A percentile compares a stretch with the other conserved stretches of the same genome.
Conservation (phyloP, 92 coral and sea anemone genomes). For the Heliopora coerulea region DNA sequence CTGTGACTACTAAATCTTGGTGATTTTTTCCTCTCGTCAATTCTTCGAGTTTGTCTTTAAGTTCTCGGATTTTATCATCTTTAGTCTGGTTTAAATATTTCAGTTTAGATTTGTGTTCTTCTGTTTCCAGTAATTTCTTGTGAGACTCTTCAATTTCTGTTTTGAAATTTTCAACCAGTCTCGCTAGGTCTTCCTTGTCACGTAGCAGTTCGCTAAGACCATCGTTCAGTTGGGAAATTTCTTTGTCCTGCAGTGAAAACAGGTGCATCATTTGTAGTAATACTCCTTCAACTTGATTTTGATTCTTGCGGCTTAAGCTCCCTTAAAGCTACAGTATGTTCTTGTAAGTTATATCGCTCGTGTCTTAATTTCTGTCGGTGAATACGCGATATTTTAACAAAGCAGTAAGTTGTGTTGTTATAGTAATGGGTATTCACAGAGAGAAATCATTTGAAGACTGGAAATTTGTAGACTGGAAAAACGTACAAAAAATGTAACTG, state of each 20-base stretch:
- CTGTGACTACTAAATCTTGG: slow-evolving; percentile 13
- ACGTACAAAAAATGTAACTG: too few species aligned
- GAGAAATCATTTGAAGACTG: too few species aligned
- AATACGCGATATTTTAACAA: too few species aligned
- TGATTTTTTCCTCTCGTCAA: neutral
- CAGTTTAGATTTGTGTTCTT: neutral
- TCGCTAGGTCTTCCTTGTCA: slow-evolving; percentile 2
- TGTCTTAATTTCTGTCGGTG: too few species aligned
- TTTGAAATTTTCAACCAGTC: neutral
- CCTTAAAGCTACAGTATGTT: too few species aligned
- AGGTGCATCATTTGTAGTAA: too few species aligned
- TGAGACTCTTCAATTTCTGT: neutral
- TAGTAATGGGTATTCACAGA: too few species aligned
- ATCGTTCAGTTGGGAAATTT: slow-evolving; percentile 27
- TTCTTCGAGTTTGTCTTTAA: slow-evolving; percentile 13
- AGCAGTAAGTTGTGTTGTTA: too few species aligned
- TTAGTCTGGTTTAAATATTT: slow-evolving; percentile 9
- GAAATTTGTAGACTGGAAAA: too few species aligned
- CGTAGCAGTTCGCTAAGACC: slow-evolving; percentile 18
- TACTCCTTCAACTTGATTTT: too few species aligned
- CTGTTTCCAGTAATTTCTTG: neutral
- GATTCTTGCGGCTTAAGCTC: too few species aligned
- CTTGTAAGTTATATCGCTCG: too few species aligned
- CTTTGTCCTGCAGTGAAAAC: slow-evolving; percentile 35
- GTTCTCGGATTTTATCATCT: neutral